Base-by-base conservation (phyloP, 2,888 invertebrate genomes). In the Acanthosepion esculentum region DNA sequence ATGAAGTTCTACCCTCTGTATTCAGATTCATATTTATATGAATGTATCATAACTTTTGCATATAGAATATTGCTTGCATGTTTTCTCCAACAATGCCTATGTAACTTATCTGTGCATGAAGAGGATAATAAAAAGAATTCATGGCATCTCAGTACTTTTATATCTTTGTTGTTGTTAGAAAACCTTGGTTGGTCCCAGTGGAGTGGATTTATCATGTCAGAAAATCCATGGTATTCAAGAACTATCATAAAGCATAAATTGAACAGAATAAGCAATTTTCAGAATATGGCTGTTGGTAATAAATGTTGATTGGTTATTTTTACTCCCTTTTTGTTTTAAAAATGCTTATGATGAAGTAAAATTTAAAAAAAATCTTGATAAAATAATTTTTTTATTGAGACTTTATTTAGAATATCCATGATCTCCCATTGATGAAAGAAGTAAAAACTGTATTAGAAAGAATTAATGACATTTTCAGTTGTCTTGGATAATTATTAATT, bases 31-130 rank as follows among this genome's bases (percentile, higher is more conserved):
- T 78, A 78, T 78, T n/a, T 78, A 78, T 78, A 78, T 78, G 23
- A n/a, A 78, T 78, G 78, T n/a, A 78, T 78, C n/a, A n/a, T 78
- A 78, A 78, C 78, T 78, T 78, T 78, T 78, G 78, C 78, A 78
- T 78, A n/a, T 78, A n/a, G n/a, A 78, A 78, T 78, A 33, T 78
- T n/a, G 78, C 78, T 78, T 78, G 78, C 78, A 78, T 78, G 78
- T 78, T 78, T 33, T 78, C 78, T 78, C 12, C 78, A 33, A n/a
- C 78, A n/a, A 10, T 78, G 78, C 78, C 78, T 78, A 78, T 78
- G 78, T 78, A 78, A 78, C 78, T 78, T 78, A 78, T 78, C 10
- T 78, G 78, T 78, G 78, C 78, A 78, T 78, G 78, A 78, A 12
- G n/a, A 78, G 78, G 78, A 78, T n/a, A 78, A 78, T 78, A 78